phyloP scores from a whole-genome alignment of 1,140 invertebrate species.

The Drosophila sproati region DNA sequence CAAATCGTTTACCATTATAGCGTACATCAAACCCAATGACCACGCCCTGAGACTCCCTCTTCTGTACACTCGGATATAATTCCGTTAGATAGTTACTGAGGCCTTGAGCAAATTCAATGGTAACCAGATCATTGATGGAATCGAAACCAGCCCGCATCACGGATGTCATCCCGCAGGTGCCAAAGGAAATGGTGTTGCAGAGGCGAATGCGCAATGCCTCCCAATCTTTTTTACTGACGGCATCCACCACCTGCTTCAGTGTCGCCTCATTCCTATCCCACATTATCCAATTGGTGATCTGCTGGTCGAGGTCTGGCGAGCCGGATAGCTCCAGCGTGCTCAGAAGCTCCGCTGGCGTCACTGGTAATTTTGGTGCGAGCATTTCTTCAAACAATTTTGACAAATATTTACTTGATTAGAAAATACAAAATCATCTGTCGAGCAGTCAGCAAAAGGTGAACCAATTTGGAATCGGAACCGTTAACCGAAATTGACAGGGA shows the following conservation, averaged over 20 bases:
- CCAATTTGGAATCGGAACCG: too few relatives aligned
- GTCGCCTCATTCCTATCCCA: conserved; percentile 70
- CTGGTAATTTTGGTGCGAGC: conserved; percentile 8
- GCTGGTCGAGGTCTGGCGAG: conserved; percentile 44
- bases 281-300: conserved; percentile 63
- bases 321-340: conserved; percentile 45
- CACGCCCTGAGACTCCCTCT: conserved; percentile 89
- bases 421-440: too few relatives aligned
- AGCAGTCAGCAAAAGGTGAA: too few relatives aligned
- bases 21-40: conserved; percentile 98
- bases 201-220: conserved; percentile 43
- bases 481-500: too few relatives aligned
- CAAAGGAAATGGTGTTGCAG: conserved; percentile 89
- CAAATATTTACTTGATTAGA: too few relatives aligned
- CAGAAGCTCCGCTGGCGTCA: conserved; percentile 40
- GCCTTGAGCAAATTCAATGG: conserved; percentile 98
- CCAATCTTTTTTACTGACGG: conserved; percentile 59
- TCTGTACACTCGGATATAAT: conserved; percentile 79
- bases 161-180: conserved; percentile 94
- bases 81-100: conserved; percentile 91
- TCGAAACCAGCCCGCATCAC: conserved; percentile 96
- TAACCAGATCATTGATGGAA: conserved; percentile 98
- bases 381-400: conserved; percentile 32
- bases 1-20: conserved; percentile 97
- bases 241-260: conserved; percentile 54